These are phyloP conservation scores for Neopelma chrysocephalum DNA, from an alignment of 2,797 vertebrate genomes.

Conservation along the genomic window DNA sequence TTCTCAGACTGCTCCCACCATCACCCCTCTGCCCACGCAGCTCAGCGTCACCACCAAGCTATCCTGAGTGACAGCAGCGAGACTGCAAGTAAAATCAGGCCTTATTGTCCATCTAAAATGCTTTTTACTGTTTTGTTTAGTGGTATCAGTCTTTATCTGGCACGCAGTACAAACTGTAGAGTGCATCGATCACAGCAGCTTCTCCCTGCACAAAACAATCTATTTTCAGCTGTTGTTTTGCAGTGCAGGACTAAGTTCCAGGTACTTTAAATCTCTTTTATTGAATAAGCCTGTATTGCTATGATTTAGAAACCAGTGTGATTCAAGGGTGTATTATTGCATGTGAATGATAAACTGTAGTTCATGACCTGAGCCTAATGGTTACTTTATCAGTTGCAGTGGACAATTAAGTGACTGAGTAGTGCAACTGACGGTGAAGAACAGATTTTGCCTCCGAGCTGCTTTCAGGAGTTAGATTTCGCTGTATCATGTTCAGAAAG, in stretches of 20 bases:
- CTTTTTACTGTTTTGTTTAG: not conserved
- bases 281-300: conserved; percentile 38
- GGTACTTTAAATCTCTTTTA: conserved; percentile 40
- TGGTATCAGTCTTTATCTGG: not conserved
- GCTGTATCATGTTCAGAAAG: conserved; percentile 82
- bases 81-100: not conserved
- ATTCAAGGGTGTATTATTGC: conserved; percentile 69
- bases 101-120: not conserved
- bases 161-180: not conserved
- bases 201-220: not conserved
- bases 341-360: conserved; percentile 60
- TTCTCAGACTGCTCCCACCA: not conserved
- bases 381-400: conserved; percentile 75
- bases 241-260: not conserved
- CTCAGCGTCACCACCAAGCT: not conserved
- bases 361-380: conserved; percentile 79
- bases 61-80: not conserved
- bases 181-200: not conserved
- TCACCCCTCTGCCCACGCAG: not conserved
- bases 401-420: conserved; percentile 77
- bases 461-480: conserved; percentile 81
- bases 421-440: conserved; percentile 77
- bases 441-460: conserved; percentile 82
- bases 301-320: conserved; percentile 53
- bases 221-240: not conserved